These are phyloP conservation scores for Portunus trituberculatus DNA, from an alignment of 1,140 invertebrate genomes.

Conservation along the genomic window DNA sequence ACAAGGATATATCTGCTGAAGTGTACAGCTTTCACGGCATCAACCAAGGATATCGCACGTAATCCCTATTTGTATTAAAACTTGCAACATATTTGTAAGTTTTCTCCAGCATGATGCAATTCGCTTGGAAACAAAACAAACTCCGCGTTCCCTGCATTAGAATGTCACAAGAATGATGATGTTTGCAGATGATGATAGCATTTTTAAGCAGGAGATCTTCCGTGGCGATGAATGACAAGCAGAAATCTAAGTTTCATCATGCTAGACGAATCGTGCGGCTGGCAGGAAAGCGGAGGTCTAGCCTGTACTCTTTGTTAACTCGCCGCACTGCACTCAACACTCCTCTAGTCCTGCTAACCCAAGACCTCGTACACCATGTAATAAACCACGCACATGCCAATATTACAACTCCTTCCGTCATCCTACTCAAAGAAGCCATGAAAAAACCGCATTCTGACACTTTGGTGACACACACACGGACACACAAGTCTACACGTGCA, in stretches of 20 bases:
- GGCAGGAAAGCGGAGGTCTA: neutral
- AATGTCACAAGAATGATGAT: neutral
- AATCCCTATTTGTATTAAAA: neutral
- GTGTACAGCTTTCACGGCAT: neutral
- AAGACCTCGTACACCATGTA: neutral
- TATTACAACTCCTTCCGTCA: neutral
- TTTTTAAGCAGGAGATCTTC: neutral
- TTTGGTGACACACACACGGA: conserved; percentile 36
- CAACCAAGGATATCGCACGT: neutral
- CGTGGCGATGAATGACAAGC: neutral
- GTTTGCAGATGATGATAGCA: neutral
- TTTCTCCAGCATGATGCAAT: neutral
- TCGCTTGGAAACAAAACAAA: neutral
- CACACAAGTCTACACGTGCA: conserved; percentile 12
- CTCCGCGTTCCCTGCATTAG: neutral
- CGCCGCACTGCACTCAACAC: neutral
- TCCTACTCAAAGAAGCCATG: neutral
- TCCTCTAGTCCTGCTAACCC: neutral
- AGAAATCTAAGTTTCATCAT: neutral
- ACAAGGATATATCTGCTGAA: neutral
- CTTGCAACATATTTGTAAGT: neutral
- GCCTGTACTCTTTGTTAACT: conserved; percentile 2
- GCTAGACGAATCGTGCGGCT: conserved; percentile 50
- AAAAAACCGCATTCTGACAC: neutral
- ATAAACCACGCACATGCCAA: neutral